A percentile compares a stretch with the other conserved stretches of the same genome.
Evolutionary conservation across 2,888 invertebrate genomes (phyloP).

Genomic region (Diarsia brunnea): DNA sequence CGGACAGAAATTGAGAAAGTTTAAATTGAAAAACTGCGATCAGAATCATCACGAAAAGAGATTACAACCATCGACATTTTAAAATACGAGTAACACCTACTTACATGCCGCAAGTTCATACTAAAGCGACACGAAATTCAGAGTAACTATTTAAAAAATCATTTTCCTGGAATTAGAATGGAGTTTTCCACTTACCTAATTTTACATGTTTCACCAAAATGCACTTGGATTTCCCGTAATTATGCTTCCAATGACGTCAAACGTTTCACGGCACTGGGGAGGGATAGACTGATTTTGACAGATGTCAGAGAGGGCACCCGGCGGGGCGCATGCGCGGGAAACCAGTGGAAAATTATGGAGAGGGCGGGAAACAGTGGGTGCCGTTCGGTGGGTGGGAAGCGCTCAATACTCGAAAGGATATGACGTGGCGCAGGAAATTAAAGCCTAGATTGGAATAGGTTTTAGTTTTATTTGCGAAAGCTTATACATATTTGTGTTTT

Average conservation of each 20-base stretch:
- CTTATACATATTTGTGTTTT: conserved; percentile 28
- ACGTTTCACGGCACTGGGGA: conserved; percentile 69
- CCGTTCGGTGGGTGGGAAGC: conserved; percentile 57
- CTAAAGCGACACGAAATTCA: not conserved
- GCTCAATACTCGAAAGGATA: conserved; percentile 71
- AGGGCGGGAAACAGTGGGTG: conserved; percentile 68
- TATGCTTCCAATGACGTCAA: conserved; percentile 79
- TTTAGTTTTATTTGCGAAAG: conserved; percentile 50
- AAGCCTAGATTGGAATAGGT: conserved; percentile 41
- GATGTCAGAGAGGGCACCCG: conserved; percentile 81
- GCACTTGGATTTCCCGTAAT: conserved; percentile 70
- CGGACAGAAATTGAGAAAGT: not conserved
- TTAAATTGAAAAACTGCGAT: conserved; percentile 1
- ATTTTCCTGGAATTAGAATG: not conserved
- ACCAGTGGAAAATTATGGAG: conserved; percentile 71
- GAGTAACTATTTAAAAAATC: not conserved
- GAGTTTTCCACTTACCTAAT: conserved; percentile 71
- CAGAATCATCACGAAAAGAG: conserved; percentile 22
- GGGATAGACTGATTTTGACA: conserved; percentile 82
- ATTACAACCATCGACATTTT: conserved; percentile 31
- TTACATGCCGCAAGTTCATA: not conserved
- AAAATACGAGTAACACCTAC: conserved; percentile 13
- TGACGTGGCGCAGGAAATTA: conserved; percentile 68
- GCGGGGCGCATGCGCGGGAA: conserved; percentile 76
- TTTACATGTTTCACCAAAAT: conserved; percentile 80